Percentiles rank a stretch among this genome's conserved stretches.
These are phyloP conservation scores for Gymnothorax javanicus DNA, from an alignment of 2,797 vertebrate species.

Conservation along the genomic window DNA sequence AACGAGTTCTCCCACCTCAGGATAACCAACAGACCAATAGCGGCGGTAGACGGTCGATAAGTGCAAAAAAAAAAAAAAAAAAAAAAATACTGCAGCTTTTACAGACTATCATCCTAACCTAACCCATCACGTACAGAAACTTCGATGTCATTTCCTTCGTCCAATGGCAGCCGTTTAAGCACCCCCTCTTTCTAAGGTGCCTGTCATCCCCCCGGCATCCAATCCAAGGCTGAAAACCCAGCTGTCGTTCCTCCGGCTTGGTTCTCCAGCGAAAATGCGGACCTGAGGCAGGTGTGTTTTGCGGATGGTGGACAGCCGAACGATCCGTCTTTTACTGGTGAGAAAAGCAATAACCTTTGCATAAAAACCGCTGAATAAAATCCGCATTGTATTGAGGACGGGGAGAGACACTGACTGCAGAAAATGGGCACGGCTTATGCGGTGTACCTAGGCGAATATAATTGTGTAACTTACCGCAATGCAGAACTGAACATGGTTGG, in stretches of 20 bases:
- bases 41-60: not conserved
- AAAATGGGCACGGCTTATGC: not conserved
- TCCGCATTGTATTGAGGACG: not conserved
- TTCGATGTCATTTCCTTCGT: constrained; percentile 48
- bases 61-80: constrained; percentile 33
- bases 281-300: constrained; percentile 60
- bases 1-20: not conserved
- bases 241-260: constrained; percentile 53
- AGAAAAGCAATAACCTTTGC: constrained; percentile 40
- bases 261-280: constrained; percentile 56
- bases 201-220: constrained; percentile 55
- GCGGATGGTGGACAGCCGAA: constrained; percentile 45
- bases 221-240: constrained; percentile 66
- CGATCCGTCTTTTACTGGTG: constrained; percentile 60
- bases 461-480: constrained; percentile 71
- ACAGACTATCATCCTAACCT: constrained; percentile 19
- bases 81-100: constrained; percentile 41
- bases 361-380: not conserved
- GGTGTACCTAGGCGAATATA: constrained; percentile 21
- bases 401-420: not conserved
- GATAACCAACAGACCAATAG: not conserved
- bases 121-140: not conserved
- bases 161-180: constrained; percentile 52
- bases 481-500: constrained; percentile 61
- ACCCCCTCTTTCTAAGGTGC: constrained; percentile 32